Base-by-base conservation (phyloP, 1,140 invertebrate species). In the Neelides sp. region DNA sequence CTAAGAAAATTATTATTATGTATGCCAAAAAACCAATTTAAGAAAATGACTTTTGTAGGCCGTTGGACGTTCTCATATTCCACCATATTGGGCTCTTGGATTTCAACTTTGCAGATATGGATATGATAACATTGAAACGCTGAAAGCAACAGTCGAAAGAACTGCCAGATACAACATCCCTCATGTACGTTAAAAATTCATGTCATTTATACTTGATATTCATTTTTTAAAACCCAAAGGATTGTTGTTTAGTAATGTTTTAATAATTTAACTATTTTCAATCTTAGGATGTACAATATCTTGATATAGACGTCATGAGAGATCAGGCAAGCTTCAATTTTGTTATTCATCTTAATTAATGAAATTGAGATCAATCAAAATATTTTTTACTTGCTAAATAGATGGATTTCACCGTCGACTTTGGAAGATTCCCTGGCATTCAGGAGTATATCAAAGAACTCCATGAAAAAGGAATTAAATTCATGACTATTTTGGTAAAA, bases 21-120 rank as follows among this genome's bases (percentile, higher is more conserved):
- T n/a, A n/a, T n/a, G n/a, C n/a, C n/a, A n/a, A n/a, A n/a, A n/a
- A n/a, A n/a, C n/a, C n/a, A n/a, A n/a, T n/a, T n/a, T n/a, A n/a
- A n/a, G n/a, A n/a, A n/a, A n/a, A n/a, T n/a, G n/a, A n/a, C n/a
- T n/a, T n/a, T n/a, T n/a, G n/a, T 49, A 62, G 41, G 60, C 65
- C 8, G 64, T 73, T 34, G 72, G 72, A 4, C 57, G 66, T 5
- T 66, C 69, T 1, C 63, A 61, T 48, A 65, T 74, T 60, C 71
- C 71, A 19, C 69, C 72, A n/a, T 74, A 73, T 50, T 74, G 71
- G 70, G 53, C 66, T 3, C 59, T 75, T n/a, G 73, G 73, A 13
- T 73, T 74, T 57, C 73, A 75, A 47, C 61, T 74, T 4, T 71
- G 66, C 59, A 63, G 71, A 19, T 75, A 61, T 57, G 70, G 69